Conservation (phyloP, 2,797 vertebrate genomes). For the Dryobates pubescens region DNA sequence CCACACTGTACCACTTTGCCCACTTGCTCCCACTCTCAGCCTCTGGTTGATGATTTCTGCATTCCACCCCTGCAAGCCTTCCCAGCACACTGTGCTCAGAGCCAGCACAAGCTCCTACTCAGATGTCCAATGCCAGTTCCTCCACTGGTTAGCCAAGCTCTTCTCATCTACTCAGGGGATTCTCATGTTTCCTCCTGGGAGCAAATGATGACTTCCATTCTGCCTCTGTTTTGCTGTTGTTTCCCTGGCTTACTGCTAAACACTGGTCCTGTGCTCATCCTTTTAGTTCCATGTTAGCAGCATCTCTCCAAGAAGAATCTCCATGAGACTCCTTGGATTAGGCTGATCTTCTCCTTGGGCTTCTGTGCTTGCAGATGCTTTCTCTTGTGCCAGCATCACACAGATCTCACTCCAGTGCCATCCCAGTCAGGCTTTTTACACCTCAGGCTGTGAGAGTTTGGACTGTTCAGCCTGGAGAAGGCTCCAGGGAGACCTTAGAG, state of each 20-base stretch:
- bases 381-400: neutral
- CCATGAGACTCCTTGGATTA: neutral
- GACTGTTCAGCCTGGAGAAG: no score
- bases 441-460: no score
- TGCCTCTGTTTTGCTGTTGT: neutral
- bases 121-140: neutral
- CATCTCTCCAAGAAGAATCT: neutral
- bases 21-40: neutral
- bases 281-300: rapidly evolving
- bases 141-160: neutral
- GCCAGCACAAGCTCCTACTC: neutral
- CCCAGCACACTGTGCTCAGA: neutral
- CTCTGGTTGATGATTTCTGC: neutral
- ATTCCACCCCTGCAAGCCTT: neutral
- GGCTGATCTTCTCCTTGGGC: neutral
- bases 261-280: neutral
- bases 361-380: rapidly evolving
- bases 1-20: neutral
- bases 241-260: neutral
- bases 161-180: neutral
- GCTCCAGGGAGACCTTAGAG: no score
- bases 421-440: neutral
- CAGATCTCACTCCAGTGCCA: neutral
- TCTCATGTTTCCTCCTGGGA: neutral
- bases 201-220: neutral